Percentiles rank a stretch among this genome's conserved stretches.
Evolutionary conservation across 1,140 invertebrate genomes (phyloP).

Genomic region (Caenorhabditis latens): DNA sequence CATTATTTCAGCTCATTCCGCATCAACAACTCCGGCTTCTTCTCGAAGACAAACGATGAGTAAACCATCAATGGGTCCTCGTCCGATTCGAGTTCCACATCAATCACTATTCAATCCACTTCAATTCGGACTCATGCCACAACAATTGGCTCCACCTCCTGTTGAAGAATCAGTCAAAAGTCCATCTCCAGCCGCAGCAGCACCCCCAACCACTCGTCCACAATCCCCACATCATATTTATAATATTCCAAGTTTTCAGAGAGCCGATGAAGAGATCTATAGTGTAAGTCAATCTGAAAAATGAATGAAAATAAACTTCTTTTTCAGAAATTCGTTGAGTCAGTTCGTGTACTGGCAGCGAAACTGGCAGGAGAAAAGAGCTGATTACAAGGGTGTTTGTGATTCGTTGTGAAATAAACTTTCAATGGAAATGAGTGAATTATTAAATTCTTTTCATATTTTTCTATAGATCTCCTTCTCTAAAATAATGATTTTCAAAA

Average conservation of each 20-base stretch:
- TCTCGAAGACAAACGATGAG: constrained; percentile 34
- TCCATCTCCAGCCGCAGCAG: not conserved
- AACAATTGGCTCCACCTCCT: not conserved
- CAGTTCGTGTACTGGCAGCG: constrained; percentile 8
- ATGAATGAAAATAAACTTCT: not conserved
- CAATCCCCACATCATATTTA: not conserved
- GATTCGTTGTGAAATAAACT: not conserved
- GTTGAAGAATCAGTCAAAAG: not conserved
- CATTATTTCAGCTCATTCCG: not conserved
- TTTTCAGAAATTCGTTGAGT: constrained; percentile 40
- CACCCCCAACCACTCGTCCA: not conserved
- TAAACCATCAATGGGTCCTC: not conserved
- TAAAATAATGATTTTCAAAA: not conserved
- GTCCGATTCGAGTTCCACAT: constrained; percentile 24
- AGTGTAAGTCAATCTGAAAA: not conserved
- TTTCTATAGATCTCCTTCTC: not conserved
- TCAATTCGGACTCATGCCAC: constrained; percentile 5
- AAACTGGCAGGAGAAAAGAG: constrained; percentile 25
- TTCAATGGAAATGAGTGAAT: not conserved
- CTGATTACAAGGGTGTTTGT: not conserved
- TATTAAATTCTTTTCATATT: not conserved
- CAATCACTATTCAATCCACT: constrained; percentile 32
- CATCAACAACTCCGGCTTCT: not conserved
- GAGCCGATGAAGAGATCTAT: constrained; percentile 20
- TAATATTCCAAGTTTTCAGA: constrained; percentile 17